Evolutionary conservation across 2,797 vertebrate species (phyloP).

Genomic region (Cossypha niveicapilla): DNA sequence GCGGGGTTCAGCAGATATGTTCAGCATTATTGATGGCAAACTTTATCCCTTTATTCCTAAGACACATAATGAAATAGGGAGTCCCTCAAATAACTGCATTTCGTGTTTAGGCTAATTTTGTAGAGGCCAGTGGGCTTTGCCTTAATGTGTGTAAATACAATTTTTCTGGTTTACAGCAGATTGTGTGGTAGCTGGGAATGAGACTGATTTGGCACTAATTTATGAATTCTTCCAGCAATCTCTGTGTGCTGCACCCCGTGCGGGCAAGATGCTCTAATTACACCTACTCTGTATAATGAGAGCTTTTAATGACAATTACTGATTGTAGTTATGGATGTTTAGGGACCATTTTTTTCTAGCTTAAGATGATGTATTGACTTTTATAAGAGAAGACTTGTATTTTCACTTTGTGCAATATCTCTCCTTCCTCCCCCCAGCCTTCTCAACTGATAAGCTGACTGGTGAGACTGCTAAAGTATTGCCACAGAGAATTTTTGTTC

Average conservation of each 20-base stretch:
- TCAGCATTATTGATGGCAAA: conserved; percentile 85
- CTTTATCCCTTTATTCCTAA: conserved; percentile 83
- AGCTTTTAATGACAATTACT: conserved; percentile 76
- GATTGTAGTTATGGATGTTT: conserved; percentile 70
- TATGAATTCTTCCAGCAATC: conserved; percentile 68
- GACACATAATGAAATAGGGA: conserved; percentile 82
- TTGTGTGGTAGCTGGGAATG: conserved; percentile 30
- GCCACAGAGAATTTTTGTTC: neutral
- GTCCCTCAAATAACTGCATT: conserved; percentile 75
- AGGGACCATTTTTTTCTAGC: conserved; percentile 52
- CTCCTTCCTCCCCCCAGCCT: neutral
- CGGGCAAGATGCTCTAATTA: conserved; percentile 72
- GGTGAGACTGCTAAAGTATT: neutral
- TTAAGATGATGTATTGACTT: conserved; percentile 69
- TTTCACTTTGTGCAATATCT: conserved; percentile 3
- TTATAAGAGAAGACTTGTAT: conserved; percentile 27
- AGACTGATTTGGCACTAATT: conserved; percentile 73
- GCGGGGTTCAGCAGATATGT: conserved; percentile 84
- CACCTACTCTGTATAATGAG: conserved; percentile 69
- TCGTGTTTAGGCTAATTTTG: conserved; percentile 81
- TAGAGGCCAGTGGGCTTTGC: conserved; percentile 72
- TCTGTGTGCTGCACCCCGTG: conserved; percentile 52
- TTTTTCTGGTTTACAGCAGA: conserved; percentile 62
- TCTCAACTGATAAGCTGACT: neutral
- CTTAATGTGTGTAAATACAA: conserved; percentile 72